Evolutionary conservation across 2,888 invertebrate species (phyloP).

Genomic region (Teleogryllus oceanicus): DNA sequence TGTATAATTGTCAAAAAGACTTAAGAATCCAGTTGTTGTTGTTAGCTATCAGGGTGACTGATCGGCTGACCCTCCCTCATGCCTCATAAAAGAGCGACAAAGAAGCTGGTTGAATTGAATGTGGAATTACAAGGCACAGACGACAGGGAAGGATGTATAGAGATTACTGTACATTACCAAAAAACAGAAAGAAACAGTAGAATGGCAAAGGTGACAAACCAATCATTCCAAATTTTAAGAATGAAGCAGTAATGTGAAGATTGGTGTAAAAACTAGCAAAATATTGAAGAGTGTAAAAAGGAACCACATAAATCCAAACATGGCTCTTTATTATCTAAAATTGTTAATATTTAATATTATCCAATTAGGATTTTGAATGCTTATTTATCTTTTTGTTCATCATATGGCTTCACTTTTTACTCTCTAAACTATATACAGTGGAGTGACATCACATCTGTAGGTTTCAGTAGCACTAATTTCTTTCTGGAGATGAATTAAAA

Average conservation of each 20-base stretch:
- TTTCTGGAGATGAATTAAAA: constrained; percentile 1
- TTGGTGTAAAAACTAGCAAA: constrained; percentile 2
- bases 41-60: constrained; percentile 8
- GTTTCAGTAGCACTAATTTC: not conserved
- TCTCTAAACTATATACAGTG: constrained; percentile 1
- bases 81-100: not conserved
- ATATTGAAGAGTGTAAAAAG: constrained; percentile 6
- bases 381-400: not conserved
- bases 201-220: not conserved
- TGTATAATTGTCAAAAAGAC: not conserved
- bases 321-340: not conserved
- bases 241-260: not conserved
- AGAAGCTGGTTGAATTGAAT: not conserved
- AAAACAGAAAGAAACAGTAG: not conserved
- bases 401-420: constrained; percentile 3
- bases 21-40: constrained; percentile 1
- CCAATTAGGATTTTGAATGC: not conserved
- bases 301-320: not conserved
- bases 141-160: constrained; percentile 10
- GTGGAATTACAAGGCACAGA: constrained; percentile 2
- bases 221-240: constrained; percentile 2
- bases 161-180: constrained; percentile 12
- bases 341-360: not conserved
- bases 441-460: constrained; percentile 2
- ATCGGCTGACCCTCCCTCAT: constrained; percentile 1